These are phyloP conservation scores for Lates calcarifer DNA, from an alignment of 2,113 vertebrate species.

Conservation along the genomic window DNA sequence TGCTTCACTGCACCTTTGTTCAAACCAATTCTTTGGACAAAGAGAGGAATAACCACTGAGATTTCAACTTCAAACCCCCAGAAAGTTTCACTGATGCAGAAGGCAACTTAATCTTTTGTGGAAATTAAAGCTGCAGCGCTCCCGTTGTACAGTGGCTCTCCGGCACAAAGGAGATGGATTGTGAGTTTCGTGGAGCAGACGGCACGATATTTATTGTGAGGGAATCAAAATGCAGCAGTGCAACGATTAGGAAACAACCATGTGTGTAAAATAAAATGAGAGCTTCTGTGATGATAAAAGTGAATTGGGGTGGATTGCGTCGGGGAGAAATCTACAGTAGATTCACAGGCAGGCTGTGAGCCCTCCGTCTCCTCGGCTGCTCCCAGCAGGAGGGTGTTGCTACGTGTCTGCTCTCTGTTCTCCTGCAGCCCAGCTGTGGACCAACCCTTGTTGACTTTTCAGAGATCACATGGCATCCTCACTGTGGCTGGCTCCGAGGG, in stretches of 20 bases:
- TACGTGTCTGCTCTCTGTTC: slow-evolving; percentile 78
- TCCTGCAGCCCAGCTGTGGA: slow-evolving; percentile 79
- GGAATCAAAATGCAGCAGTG: slow-evolving; percentile 13
- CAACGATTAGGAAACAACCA: neutral
- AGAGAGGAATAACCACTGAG: slow-evolving; percentile 71
- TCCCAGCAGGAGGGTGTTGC: slow-evolving; percentile 83
- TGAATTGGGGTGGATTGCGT: slow-evolving; percentile 24
- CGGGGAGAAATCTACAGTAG: slow-evolving; percentile 37
- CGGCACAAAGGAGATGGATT: slow-evolving; percentile 24
- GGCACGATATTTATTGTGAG: neutral
- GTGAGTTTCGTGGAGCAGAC: slow-evolving; percentile 32
- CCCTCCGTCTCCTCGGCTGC: slow-evolving; percentile 57
- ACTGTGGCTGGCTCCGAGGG: slow-evolving; percentile 57
- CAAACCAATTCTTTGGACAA: slow-evolving; percentile 71
- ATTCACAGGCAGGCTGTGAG: slow-evolving; percentile 44
- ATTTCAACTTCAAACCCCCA: slow-evolving; percentile 74
- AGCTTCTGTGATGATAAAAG: slow-evolving; percentile 10
- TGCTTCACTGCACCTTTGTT: slow-evolving; percentile 83
- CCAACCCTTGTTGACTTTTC: slow-evolving; percentile 84
- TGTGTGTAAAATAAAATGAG: slow-evolving; percentile 16
- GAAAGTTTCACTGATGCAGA: slow-evolving; percentile 73
- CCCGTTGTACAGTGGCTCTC: slow-evolving; percentile 45
- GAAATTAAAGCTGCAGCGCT: slow-evolving; percentile 71
- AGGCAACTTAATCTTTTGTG: slow-evolving; percentile 75
- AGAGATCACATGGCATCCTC: slow-evolving; percentile 85